Base-by-base conservation (phyloP, 2,797 vertebrate genomes). In the Lutjanus argentimaculatus region DNA sequence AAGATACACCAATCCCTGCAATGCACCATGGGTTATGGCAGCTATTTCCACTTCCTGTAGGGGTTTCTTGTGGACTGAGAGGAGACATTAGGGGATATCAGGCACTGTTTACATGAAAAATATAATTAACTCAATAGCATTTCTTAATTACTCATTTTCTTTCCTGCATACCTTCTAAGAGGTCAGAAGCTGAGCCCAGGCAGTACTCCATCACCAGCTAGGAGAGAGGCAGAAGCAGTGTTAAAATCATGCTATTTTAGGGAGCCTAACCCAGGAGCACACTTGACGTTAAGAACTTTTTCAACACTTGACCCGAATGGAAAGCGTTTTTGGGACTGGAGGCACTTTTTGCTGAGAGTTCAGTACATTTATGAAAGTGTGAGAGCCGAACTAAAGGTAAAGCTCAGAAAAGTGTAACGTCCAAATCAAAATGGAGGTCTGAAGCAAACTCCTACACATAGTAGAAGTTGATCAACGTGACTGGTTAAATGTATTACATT, bases 191-290 rank as follows among this genome's bases (percentile, higher is more conserved):
- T 43, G 97, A 98, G 88, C 97, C 97, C 93, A 98, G 89, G 93
- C 97, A 98, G 91, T 98, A 98, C 93, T 98, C 97, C 97, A 98
- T 98, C 94, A 98, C 97, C 95, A 98, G 94, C 97, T 98, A 68
- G 62, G 55, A 77, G 53, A 80, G 36, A 83, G 10, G 88, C 13
- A 75, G 36, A 72, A 22, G 55, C 56, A 67, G 14, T 7, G 42
- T 82, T 81, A 48, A 48, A 48, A 61, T 1, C 5, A 7, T 30
- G 57, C 52, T 69, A 70, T 85, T 78, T 82, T 45, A 52, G 53
- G 49, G n/a, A 75, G 63, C 21, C 25, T 17, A 43, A 58, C 59
- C 19, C 73, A 73, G 58, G 42, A 75, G 67, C 55, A 63, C 66
- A 83, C 82, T 76, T 65, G 14, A 79, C 7, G 30, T 53, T 66